phyloP scores from a whole-genome alignment of 2,888 invertebrate species.

The Leptinotarsa rubiginosa region DNA sequence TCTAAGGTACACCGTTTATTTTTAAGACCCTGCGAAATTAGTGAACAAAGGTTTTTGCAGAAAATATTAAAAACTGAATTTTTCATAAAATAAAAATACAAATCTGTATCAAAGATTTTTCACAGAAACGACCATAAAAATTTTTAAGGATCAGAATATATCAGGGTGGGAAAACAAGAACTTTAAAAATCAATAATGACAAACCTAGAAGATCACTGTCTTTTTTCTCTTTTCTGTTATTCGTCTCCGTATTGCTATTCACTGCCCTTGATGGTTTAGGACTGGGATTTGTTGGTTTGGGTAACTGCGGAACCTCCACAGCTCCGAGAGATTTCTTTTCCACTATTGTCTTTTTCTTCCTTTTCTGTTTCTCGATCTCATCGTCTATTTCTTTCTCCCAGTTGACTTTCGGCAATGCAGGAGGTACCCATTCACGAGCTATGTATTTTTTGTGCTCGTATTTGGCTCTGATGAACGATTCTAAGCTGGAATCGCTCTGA shows the following conservation, averaged over 20 bases:
- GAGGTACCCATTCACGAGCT: constrained; percentile 97
- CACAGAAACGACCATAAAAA: no score
- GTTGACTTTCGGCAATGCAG: constrained; percentile 81
- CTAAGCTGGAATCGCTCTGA: constrained; percentile 92
- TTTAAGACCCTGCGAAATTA: no score
- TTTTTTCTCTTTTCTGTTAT: constrained; percentile 55
- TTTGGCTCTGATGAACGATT: constrained; percentile 96
- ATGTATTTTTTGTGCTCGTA: constrained; percentile 99
- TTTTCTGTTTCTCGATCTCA: constrained; percentile 79
- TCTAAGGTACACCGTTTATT: no score
- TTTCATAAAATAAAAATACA: background rate
- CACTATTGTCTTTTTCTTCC: constrained; percentile 78
- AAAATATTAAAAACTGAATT: no score
- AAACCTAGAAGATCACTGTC: constrained; percentile 56
- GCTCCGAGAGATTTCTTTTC: constrained; percentile 63
- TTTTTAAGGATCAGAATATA: no score
- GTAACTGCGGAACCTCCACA: constrained; percentile 70
- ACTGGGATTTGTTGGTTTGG: constrained; percentile 72
- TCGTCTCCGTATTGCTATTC: constrained; percentile 41
- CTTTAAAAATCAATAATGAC: background rate
- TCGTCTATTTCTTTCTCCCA: constrained; percentile 74
- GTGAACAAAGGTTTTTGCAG: no score
- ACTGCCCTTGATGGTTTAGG: constrained; percentile 67
- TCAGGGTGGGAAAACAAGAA: background rate
- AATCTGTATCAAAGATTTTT: background rate